These are phyloP conservation scores for Mesocentrotus franciscanus DNA, from an alignment of 53 echinoderm and acorn worm species.

Conservation along the genomic window DNA sequence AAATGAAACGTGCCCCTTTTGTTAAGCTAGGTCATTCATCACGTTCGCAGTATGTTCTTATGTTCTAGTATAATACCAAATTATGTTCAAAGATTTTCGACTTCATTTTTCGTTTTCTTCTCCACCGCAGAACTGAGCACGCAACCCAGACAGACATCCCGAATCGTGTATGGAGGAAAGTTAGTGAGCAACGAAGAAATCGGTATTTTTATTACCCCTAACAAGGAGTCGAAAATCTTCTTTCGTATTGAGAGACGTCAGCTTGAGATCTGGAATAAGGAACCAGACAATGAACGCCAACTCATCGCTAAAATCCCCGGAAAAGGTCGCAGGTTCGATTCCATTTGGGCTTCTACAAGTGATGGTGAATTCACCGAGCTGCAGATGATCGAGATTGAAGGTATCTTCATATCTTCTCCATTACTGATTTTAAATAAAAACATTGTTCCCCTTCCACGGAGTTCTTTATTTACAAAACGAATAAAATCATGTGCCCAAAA, in stretches of 20 bases:
- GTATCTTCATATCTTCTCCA: background rate
- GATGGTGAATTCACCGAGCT: slow-evolving; percentile 32
- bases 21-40: too few species aligned
- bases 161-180: background rate
- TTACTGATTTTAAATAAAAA: background rate
- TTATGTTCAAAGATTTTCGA: background rate
- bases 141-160: background rate
- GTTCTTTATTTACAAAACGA: too few species aligned
- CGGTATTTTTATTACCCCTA: background rate
- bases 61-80: background rate
- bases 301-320: background rate
- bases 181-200: background rate
- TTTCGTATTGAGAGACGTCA: background rate
- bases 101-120: background rate
- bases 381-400: background rate
- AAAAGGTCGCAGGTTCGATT: background rate
- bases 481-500: too few species aligned
- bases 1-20: background rate
- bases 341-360: slow-evolving; percentile 10
- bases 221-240: background rate
- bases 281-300: background rate
- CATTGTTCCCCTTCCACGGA: too few species aligned
- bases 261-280: slow-evolving; percentile 28
- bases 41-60: too few species aligned
- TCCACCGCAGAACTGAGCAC: slow-evolving; percentile 17